Conservation (phyloP, 64 coral and sea anemone species). For the Porites australiensis region DNA sequence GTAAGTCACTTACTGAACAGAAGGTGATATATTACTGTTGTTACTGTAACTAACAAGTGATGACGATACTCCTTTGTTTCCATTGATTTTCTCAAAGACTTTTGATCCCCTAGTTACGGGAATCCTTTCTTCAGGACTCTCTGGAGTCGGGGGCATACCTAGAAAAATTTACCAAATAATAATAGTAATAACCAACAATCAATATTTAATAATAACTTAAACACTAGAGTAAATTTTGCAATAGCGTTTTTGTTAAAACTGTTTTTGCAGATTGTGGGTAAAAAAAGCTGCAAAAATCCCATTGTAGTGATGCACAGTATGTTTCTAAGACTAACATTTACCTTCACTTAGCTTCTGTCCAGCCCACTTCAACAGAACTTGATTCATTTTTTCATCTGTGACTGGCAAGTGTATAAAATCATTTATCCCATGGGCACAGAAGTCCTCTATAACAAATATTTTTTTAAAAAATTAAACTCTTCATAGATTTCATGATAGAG, state of each 20-base stretch:
- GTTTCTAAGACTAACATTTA: not conserved
- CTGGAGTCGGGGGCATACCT: constrained; percentile 70
- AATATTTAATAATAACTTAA: too few relatives aligned
- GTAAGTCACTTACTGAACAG: constrained; percentile 32
- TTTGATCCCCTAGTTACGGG: constrained; percentile 6
- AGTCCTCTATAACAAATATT: not conserved
- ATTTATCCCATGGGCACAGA: constrained; percentile 54
- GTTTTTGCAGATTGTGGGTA: too few relatives aligned
- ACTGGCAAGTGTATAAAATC: constrained; percentile 48
- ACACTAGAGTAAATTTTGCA: too few relatives aligned
- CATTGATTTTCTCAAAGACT: constrained; percentile 21
- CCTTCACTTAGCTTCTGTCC: constrained; percentile 64
- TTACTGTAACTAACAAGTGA: not conserved
- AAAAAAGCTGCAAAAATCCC: not conserved
- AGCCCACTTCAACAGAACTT: constrained; percentile 69
- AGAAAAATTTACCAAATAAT: not conserved
- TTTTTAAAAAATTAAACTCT: too few relatives aligned
- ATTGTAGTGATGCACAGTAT: too few relatives aligned
- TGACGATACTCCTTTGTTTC: constrained; percentile 8
- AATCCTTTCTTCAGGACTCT: constrained; percentile 63
- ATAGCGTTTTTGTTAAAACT: too few relatives aligned
- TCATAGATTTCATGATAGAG: too few relatives aligned
- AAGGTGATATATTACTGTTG: constrained; percentile 6
- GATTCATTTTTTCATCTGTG: constrained; percentile 46
- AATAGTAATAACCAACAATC: too few relatives aligned